Evolutionary conservation across 2,113 vertebrate genomes (phyloP).

Genomic region (Casuarius casuarius): DNA sequence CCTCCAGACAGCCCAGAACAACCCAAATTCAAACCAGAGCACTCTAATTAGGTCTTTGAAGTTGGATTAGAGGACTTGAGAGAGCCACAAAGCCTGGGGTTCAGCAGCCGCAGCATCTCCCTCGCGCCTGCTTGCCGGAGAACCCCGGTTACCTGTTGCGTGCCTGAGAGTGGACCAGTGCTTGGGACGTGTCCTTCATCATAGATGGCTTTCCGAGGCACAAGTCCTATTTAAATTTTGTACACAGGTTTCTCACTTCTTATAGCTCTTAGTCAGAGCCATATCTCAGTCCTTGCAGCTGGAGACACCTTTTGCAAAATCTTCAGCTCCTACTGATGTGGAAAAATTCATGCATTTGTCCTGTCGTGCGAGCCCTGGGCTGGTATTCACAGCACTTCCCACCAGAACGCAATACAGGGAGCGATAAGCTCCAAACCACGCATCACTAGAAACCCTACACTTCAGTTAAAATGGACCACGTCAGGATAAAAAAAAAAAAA

Average conservation of each 20-base stretch:
- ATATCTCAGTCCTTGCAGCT: constrained; percentile 44
- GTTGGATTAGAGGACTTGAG: not conserved
- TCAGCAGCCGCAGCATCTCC: not conserved
- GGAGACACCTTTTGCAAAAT: constrained; percentile 45
- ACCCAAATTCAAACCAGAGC: not conserved
- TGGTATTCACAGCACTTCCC: not conserved
- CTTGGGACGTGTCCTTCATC: not conserved
- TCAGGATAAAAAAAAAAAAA: not conserved
- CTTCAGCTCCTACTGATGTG: constrained; percentile 61
- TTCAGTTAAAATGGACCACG: not conserved
- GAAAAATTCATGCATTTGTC: constrained; percentile 67
- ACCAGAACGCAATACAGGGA: not conserved
- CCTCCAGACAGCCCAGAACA: not conserved
- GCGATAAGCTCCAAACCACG: constrained; percentile 14
- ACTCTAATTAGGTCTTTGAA: not conserved
- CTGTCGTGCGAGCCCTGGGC: not conserved
- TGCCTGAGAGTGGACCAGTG: not conserved
- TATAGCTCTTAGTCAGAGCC: not conserved
- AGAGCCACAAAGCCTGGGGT: not conserved
- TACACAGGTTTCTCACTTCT: not conserved
- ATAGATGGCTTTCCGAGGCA: not conserved
- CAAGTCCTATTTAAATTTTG: constrained; percentile 17
- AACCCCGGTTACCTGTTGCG: not conserved
- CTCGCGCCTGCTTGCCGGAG: not conserved
- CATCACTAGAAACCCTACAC: not conserved